Evolutionary conservation across 30 jellyfish, hydroid and myxozoan genomes (phyloP), one percentile per base, ranked within the genome.

Genomic region (Mastigias papua): DNA sequence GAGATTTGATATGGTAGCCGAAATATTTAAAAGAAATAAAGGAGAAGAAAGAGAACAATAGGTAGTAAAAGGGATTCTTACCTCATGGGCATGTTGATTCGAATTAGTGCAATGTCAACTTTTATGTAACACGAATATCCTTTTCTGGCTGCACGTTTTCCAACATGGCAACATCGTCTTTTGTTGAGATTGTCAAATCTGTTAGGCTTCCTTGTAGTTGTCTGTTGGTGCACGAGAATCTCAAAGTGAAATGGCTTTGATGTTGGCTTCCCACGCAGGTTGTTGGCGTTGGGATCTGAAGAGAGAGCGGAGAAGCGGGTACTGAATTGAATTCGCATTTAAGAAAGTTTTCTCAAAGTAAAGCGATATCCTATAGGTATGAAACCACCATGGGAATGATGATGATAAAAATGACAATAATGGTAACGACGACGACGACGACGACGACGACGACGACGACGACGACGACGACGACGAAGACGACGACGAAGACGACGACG

Each of bases 11-110:
- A n/a, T n/a, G n/a, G n/a, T n/a, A n/a, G n/a, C n/a, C n/a, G n/a
- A n/a, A n/a, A n/a, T n/a, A n/a, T n/a, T n/a, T n/a, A n/a, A n/a
- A n/a, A n/a, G n/a, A n/a, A n/a, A n/a, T n/a, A n/a, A n/a, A n/a
- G n/a, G n/a, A n/a, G n/a, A n/a, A n/a, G n/a, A n/a, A n/a, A n/a
- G n/a, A n/a, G n/a, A n/a, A n/a, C n/a, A 73, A 34, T 11, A 23
- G 6, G 30, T 65, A 29, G 33, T 30, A 49, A 74, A 74, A 42
- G 1, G 67, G 17, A 26, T 29, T 0, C 82, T 7, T 83, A 83
- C 89, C 97, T 90, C 79, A 63, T 86, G n/a, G 97, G 97, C 97
- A 90, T 90, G 78, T 90, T 90, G 21, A 81, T 62, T n/a, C 97
- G 69, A 48, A 81, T 76, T 25, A 2, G 84, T 1, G 86, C 86